phyloP scores from a whole-genome alignment of 1,140 invertebrate genomes.

The Sinonovacula constricta region DNA sequence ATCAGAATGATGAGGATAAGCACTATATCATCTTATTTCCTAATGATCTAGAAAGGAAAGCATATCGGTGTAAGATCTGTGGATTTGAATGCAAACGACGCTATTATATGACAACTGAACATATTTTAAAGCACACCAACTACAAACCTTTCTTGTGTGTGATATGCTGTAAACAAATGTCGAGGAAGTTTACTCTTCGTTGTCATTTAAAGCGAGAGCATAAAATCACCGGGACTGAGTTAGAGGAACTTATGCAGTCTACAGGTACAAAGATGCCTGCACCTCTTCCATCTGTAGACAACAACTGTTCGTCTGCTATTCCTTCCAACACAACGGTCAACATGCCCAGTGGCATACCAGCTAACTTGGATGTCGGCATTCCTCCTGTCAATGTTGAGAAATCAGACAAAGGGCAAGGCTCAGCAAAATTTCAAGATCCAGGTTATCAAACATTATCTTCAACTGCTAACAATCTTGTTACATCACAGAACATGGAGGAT shows the following conservation, averaged over 20 bases:
- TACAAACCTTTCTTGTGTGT: constrained; percentile 19
- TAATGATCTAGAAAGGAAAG: background rate
- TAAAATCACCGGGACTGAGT: background rate
- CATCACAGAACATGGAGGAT: no score
- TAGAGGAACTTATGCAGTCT: constrained; percentile 5
- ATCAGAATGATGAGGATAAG: background rate
- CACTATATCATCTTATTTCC: no score
- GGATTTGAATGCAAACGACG: constrained; percentile 18
- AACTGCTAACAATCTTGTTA: no score
- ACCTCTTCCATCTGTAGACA: no score
- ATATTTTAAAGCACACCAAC: constrained; percentile 9
- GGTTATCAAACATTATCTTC: no score
- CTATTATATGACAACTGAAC: constrained; percentile 19
- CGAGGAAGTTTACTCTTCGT: constrained; percentile 7
- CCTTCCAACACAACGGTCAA: no score
- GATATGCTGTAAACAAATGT: constrained; percentile 9
- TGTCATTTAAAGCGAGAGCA: constrained; percentile 19
- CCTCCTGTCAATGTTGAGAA: no score
- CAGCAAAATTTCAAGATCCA: no score
- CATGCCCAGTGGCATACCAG: no score
- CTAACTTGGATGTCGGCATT: no score
- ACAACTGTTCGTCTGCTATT: no score
- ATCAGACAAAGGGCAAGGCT: no score
- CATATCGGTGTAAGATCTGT: constrained; percentile 30
- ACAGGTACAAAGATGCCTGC: constrained; percentile 10